Evolutionary conservation across 2,888 invertebrate species (phyloP).

Genomic region (Dolichopus griseipennis): DNA sequence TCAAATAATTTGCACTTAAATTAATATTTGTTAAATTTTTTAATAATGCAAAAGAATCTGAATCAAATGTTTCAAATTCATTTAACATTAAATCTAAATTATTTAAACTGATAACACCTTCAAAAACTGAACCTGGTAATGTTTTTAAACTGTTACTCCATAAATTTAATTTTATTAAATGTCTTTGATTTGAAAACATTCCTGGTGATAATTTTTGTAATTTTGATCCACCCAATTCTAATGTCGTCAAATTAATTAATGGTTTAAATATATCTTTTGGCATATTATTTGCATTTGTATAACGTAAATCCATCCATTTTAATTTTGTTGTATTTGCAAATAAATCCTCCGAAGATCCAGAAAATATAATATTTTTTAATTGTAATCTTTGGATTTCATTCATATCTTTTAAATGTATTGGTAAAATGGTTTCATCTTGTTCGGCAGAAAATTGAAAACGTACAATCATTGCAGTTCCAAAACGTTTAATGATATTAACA

Average conservation of each 20-base stretch:
- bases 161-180: slow-evolving; percentile 54
- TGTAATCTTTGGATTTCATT: slow-evolving; percentile 49
- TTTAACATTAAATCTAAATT: slow-evolving; percentile 62
- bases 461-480: slow-evolving; percentile 35
- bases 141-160: slow-evolving; percentile 60
- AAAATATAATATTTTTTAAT: slow-evolving; percentile 54
- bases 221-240: slow-evolving; percentile 60
- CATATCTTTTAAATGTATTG: slow-evolving; percentile 52
- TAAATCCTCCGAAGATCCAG: slow-evolving; percentile 52
- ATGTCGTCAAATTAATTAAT: slow-evolving; percentile 49
- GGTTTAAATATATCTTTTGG: slow-evolving; percentile 50
- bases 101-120: slow-evolving; percentile 52
- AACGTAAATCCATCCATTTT: slow-evolving; percentile 54
- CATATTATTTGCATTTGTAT: slow-evolving; percentile 50
- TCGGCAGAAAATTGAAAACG: slow-evolving; percentile 49
- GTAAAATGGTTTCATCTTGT: slow-evolving; percentile 46
- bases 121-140: slow-evolving; percentile 54
- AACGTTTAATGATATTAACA: slow-evolving; percentile 33
- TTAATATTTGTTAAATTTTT: slow-evolving; percentile 54
- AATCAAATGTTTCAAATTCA: slow-evolving; percentile 52
- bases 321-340: slow-evolving; percentile 53
- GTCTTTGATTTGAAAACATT: slow-evolving; percentile 53
- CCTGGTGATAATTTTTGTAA: slow-evolving; percentile 52
- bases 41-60: slow-evolving; percentile 53
- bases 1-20: slow-evolving; percentile 59